A percentile compares a stretch with the other conserved stretches of the same genome.
phyloP scores from a whole-genome alignment of 2,888 invertebrate genomes.

The Tetragonula carbonaria region DNA sequence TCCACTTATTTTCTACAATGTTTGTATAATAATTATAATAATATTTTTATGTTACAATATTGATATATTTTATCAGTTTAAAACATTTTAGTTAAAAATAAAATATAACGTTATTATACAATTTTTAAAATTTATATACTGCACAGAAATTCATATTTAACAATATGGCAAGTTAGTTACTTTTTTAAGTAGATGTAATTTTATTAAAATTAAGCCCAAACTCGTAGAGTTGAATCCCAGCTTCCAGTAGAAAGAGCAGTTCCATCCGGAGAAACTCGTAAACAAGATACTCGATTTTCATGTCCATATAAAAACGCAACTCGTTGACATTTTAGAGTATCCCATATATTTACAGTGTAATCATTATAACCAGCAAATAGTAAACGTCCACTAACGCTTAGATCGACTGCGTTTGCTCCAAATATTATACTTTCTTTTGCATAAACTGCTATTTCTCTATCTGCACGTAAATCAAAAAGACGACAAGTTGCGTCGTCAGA shows the following conservation, averaged over 20 bases:
- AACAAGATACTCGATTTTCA: constrained; percentile 96
- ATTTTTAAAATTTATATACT: constrained; percentile 41
- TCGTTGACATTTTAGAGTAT: constrained; percentile 96
- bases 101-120: constrained; percentile 23
- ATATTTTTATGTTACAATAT: constrained; percentile 30
- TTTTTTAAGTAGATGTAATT: constrained; percentile 1
- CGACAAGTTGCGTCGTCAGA: constrained; percentile 99
- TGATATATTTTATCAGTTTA: constrained; percentile 14
- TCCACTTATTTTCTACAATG: constrained; percentile 27
- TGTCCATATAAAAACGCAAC: constrained; percentile 97
- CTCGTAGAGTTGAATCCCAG: constrained; percentile 97
- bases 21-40: constrained; percentile 42
- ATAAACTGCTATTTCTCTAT: constrained; percentile 98
- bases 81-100: constrained; percentile 41
- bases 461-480: constrained; percentile 98
- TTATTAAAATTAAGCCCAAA: constrained; percentile 83
- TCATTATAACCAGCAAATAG: constrained; percentile 99
- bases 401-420: constrained; percentile 98
- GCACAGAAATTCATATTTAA: constrained; percentile 15
- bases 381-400: constrained; percentile 97
- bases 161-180: constrained; percentile 26
- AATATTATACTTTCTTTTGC: constrained; percentile 98
- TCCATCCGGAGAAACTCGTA: constrained; percentile 98
- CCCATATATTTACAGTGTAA: constrained; percentile 99
- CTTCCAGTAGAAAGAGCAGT: constrained; percentile 98